A percentile compares a stretch with the other conserved stretches of the same genome.
Conservation (phyloP, 2,888 invertebrate genomes). For the Agrotis exclamationis region DNA sequence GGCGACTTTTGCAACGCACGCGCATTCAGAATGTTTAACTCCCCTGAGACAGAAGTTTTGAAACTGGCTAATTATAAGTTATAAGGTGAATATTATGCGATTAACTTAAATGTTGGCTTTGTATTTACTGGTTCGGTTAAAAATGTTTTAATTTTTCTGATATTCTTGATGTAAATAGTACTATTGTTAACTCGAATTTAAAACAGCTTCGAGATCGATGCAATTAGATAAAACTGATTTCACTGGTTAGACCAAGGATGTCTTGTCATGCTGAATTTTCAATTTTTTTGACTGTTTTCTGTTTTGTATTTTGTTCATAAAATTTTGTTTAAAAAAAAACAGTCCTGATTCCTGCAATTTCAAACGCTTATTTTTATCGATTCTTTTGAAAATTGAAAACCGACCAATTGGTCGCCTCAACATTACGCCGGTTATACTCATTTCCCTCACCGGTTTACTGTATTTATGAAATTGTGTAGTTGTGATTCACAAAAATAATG, state of each 20-base stretch:
- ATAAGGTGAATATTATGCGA: conserved; percentile 75
- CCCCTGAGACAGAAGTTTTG: conserved; percentile 83
- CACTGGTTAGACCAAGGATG: neutral
- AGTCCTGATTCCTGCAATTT: no score
- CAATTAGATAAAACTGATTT: neutral
- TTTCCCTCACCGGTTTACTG: no score
- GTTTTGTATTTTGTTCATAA: neutral
- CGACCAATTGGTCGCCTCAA: no score
- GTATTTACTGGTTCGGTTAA: conserved; percentile 42
- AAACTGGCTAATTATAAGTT: conserved; percentile 79
- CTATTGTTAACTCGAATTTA: neutral
- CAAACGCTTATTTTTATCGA: no score
- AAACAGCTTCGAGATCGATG: no score
- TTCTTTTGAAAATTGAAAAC: no score
- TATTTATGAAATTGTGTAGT: no score
- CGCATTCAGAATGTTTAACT: conserved; percentile 84
- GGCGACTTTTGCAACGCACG: conserved; percentile 87
- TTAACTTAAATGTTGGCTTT: conserved; percentile 74
- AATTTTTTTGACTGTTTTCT: neutral
- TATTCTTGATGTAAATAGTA: neutral
- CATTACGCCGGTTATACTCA: no score
- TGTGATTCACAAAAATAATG: no score
- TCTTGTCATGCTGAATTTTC: neutral
- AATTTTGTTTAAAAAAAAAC: neutral
- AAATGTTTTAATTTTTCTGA: conserved; percentile 17